Evolutionary conservation across 2,113 vertebrate species (phyloP), one percentile per base, ranked within the genome.

Genomic region (Silurus asotus): DNA sequence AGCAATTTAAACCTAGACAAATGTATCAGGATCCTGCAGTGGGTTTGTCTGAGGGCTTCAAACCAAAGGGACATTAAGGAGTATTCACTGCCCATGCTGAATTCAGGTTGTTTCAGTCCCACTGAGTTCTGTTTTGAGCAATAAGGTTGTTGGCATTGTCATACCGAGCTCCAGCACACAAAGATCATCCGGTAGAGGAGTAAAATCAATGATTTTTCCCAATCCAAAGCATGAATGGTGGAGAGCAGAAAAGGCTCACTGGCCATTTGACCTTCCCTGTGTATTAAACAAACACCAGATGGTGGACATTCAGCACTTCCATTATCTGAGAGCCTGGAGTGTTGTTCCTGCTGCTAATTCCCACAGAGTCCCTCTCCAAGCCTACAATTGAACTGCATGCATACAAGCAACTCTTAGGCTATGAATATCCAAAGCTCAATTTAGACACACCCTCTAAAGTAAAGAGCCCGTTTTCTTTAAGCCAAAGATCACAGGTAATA

Each of bases 231-330:
- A 93, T 96, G 94, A 94, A 92, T 95, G 94, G 93, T 93, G 94
- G 95, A 95, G 93, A 93, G 87, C 69, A 93, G 94, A 95, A 94
- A 90, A 93, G 94, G 95, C 96, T 96, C 94, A 93, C 94, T 95
- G 95, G 93, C 94, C 94, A 94, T 96, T 96, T 97, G 96, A 96
- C 96, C 96, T 95, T 95, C 93, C 96, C 95, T 96, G 95, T 96
- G 93, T 95, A 95, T 96, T 96, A 96, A 96, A 96, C 96, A 96
- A 96, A 96, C 96, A 96, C 93, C 96, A 97, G 96, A 97, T 97
- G 96, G 96, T 93, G 93, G 94, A 94, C 94, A 95, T 96, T 95
- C 93, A 95, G 94, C 90, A 94, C 93, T 94, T 94, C 95, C 95
- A 96, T 96, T 96, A 96, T 96, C 93, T 93, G 93, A 94, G 93